A percentile compares a stretch with the other conserved stretches of the same genome.
Evolutionary conservation across 1,140 invertebrate species (phyloP).

Genomic region (Ostrea denselamellosa): DNA sequence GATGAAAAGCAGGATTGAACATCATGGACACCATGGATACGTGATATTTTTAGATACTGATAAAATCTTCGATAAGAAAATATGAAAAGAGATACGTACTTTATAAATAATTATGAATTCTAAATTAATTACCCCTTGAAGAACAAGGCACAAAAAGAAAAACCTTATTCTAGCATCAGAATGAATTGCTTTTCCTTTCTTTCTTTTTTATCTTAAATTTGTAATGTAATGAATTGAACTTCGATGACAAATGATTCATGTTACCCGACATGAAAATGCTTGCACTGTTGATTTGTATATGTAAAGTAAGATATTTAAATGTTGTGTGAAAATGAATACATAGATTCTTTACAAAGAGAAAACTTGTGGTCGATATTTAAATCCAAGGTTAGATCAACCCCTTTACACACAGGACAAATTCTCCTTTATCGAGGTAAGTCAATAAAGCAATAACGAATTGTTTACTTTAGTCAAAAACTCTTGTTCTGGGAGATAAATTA

Average conservation of each 20-base stretch:
- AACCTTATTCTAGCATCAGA: too few relatives aligned
- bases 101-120: too few relatives aligned
- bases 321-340: constrained; percentile 12
- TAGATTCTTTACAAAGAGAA: background rate
- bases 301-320: background rate
- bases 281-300: background rate
- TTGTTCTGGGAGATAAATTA: background rate
- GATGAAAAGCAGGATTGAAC: too few relatives aligned
- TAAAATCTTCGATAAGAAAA: too few relatives aligned
- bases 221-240: background rate
- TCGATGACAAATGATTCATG: background rate
- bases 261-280: background rate
- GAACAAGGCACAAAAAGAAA: too few relatives aligned
- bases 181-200: too few relatives aligned
- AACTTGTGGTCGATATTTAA: constrained; percentile 36
- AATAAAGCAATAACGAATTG: background rate
- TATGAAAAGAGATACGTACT: too few relatives aligned
- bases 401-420: constrained; percentile 19
- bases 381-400: constrained; percentile 29
- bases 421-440: constrained; percentile 28
- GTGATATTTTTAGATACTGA: too few relatives aligned
- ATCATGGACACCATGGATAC: too few relatives aligned
- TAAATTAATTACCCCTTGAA: too few relatives aligned
- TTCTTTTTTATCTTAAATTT: background rate
- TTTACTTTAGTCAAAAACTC: background rate